Base-by-base conservation (phyloP, 53 echinoderm and acorn worm genomes). In the Crossaster papposus region DNA sequence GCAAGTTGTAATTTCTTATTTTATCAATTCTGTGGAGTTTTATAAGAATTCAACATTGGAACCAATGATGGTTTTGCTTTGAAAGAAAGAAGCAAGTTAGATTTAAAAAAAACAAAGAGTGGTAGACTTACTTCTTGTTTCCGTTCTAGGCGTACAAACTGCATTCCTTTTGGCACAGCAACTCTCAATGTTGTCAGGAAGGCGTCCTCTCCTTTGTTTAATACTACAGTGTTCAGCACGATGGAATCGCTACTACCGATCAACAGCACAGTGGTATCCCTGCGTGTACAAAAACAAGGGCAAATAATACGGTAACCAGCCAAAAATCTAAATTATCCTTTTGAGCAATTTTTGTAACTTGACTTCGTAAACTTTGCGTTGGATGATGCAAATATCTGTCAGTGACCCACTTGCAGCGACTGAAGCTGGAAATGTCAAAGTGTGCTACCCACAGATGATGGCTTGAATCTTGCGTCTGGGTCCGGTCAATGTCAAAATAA, bases 181-280 rank as follows among this genome's bases (percentile, higher is more conserved):
- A 89, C 96, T 2, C 23, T 32, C 28, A 98, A 64, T 10, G 76
- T 80, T 1, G 95, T 90, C 62, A 93, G 90, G 90, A 93, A 98
- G 24, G 98, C 94, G 70, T 93, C 96, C 54, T 98, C 94, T 4
- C 93, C 98, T 30, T 78, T 70, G 89, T 98, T 98, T 9, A 26
- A 32, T n/a, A 96, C 79, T 0, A 64, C 83, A 6, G 93, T 83
- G 51, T 92, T 88, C 30, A 97, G 70, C 6, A 82, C 93, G 33
- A 96, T 35, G 1, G 85, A 65, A 26, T 92, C 88, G 6, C 77
- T 26, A 13, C 89, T 87, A 23, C 98, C 97, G 31, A 98, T 90
- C 17, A 93, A 64, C 30, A 98, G 89, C 28, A 74, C 33, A 12
- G 65, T 54, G 22, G 81, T 70, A 62, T 89, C 92, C 70, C 95